phyloP scores from a whole-genome alignment of 2,888 invertebrate genomes.

The Crematogaster levior region DNA sequence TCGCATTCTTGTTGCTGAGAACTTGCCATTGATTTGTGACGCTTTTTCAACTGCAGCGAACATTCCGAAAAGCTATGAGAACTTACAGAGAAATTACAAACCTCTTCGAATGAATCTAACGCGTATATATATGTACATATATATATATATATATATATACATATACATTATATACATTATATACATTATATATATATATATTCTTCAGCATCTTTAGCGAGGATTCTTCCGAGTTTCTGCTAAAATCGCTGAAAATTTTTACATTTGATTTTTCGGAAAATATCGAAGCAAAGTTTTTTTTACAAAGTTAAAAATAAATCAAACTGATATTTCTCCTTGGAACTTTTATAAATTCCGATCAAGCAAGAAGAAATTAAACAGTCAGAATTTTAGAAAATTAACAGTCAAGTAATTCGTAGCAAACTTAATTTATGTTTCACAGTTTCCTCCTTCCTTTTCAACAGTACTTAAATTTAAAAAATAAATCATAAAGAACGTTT shows the following conservation, averaged over 20 bases:
- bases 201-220: conserved; percentile 13
- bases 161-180: no score
- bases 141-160: no score
- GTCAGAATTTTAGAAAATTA: neutral
- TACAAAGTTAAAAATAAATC: conserved; percentile 13
- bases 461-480: neutral
- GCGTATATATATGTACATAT: no score
- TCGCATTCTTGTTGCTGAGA: conserved; percentile 33
- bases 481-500: no score
- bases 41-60: conserved; percentile 15
- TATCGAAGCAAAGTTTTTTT: neutral
- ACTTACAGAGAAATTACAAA: conserved; percentile 31
- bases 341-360: neutral
- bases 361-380: neutral
- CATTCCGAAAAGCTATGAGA: conserved; percentile 51
- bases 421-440: neutral
- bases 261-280: neutral
- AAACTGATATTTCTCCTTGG: neutral
- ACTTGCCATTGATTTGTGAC: conserved; percentile 41
- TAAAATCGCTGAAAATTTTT: conserved; percentile 17
- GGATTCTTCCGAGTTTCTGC: conserved; percentile 29
- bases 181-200: no score
- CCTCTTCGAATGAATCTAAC: conserved; percentile 38
- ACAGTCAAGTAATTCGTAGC: neutral
- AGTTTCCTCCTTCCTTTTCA: neutral